Evolutionary conservation across 2,113 vertebrate species (phyloP).

Genomic region (Cyanoderma ruficeps): DNA sequence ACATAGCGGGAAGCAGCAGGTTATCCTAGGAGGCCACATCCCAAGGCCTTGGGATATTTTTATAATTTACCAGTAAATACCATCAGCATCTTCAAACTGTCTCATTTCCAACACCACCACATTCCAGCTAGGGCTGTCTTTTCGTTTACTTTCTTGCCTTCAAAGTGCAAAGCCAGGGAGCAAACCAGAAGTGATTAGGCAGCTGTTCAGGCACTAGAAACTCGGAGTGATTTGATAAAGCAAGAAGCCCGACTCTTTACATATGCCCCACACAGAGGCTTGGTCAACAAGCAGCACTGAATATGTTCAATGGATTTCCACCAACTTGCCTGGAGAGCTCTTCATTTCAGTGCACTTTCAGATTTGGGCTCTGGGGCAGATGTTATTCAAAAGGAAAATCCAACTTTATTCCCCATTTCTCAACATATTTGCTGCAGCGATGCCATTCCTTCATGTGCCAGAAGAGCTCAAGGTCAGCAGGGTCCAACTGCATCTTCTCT

Average conservation of each 20-base stretch:
- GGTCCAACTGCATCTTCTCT: background rate
- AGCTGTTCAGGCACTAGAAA: conserved; percentile 38
- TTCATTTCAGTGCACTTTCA: background rate
- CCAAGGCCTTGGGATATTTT: background rate
- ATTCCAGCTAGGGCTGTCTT: background rate
- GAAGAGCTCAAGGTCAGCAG: conserved; percentile 15
- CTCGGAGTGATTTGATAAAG: background rate
- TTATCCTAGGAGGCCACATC: background rate
- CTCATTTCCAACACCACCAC: background rate
- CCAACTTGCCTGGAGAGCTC: background rate
- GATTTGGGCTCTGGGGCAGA: background rate
- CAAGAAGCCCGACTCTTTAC: background rate
- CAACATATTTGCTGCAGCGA: background rate
- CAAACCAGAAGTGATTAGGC: background rate
- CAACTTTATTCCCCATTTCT: background rate
- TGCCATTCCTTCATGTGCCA: background rate
- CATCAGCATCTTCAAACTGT: background rate
- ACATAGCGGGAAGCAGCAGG: background rate
- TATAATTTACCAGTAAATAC: background rate
- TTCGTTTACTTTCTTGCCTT: background rate
- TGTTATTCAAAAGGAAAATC: background rate
- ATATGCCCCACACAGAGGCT: background rate
- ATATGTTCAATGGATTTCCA: background rate
- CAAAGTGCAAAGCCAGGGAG: background rate
- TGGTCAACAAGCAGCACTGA: conserved; percentile 23